Base-by-base conservation (phyloP, 1,140 invertebrate genomes). In the Cydia amplana region DNA sequence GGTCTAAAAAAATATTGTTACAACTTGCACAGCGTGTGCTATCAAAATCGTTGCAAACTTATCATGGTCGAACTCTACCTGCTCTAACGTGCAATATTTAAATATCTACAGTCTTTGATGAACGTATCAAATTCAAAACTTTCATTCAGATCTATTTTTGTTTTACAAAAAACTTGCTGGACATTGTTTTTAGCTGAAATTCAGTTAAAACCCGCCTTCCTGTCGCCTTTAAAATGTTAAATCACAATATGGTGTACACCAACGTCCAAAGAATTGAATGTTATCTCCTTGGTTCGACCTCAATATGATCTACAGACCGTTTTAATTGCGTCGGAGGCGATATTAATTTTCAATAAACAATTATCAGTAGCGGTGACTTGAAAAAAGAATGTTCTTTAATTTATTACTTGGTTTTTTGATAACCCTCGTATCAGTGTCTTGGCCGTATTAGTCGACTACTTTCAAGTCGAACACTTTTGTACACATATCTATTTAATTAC, bases 261-360 rank as follows among this genome's bases (percentile, higher is more conserved):
- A 4, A 6, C 32, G 28, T 67, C 10, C 64, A 67, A 67, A 67
- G 64, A 67, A 67, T 67, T 67, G 64, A 67, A 67, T 67, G 32
- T 67, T 67, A 67, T 67, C 64, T 67, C 64, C 25, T 67, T 67
- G 64, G 16, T 32, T 32, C 64, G 64, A 67, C 64, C 64, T 67
- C 64, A 67, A 67, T 67, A 67, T 36, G 64, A 67, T 67, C 64
- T 67, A 36, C 64, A 40, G 16, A 67, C 28, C 3, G 16, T 87
- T 85, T 83, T 85, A 85, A 89, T 86, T 86, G 87, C 85, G 87
- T 86, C 83, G 80, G 82, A 81, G 85, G 72, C 77, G 80, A 80
- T 85, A 87, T 88, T 89, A 89, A 89, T 87, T 86, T 88, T 89
- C 86, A 89, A 89, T 89, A 89, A 89, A 83, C 83, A 85, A 75